Percentiles rank a stretch among this genome's conserved stretches.
These are phyloP conservation scores for Phenganax marumi DNA, from an alignment of 92 coral and sea anemone genomes.

Conservation along the genomic window DNA sequence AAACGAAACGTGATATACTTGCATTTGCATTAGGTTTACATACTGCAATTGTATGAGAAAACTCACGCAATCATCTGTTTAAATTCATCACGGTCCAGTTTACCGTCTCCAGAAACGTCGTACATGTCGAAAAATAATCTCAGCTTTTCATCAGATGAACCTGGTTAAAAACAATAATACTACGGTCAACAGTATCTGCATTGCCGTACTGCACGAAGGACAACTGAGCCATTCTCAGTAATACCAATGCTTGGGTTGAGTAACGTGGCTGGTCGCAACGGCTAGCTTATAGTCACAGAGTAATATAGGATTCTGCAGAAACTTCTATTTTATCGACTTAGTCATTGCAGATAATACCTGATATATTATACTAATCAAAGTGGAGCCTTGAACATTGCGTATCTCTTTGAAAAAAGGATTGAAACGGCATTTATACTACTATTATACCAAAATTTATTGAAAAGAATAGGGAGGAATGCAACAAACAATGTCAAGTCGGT, in stretches of 20 bases:
- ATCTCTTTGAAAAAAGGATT: too few species aligned
- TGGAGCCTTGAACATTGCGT: too few species aligned
- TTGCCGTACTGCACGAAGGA: not conserved
- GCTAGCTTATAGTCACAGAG: too few species aligned
- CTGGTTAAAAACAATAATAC: not conserved
- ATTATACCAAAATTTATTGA: too few species aligned
- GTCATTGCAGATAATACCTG: too few species aligned
- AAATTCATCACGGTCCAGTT: conserved; percentile 33
- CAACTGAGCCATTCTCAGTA: not conserved
- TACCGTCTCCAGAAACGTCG: conserved; percentile 22
- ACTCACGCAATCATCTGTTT: conserved; percentile 28
- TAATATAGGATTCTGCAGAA: too few species aligned
- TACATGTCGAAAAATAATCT: conserved; percentile 37
- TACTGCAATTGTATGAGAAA: not conserved
- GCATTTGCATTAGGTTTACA: too few species aligned
- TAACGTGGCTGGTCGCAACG: too few species aligned
- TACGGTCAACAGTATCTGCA: not conserved
- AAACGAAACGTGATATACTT: not conserved
- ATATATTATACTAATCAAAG: too few species aligned
- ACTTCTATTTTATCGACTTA: too few species aligned
- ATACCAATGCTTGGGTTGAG: not conserved
- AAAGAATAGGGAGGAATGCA: not conserved
- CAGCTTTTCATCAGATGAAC: conserved; percentile 24
- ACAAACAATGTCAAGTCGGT: not conserved
- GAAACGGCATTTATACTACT: too few species aligned